Percentiles rank a stretch among this genome's conserved stretches.
phyloP scores from a whole-genome alignment of 2,797 vertebrate species.

The Bovichtus variegatus region DNA sequence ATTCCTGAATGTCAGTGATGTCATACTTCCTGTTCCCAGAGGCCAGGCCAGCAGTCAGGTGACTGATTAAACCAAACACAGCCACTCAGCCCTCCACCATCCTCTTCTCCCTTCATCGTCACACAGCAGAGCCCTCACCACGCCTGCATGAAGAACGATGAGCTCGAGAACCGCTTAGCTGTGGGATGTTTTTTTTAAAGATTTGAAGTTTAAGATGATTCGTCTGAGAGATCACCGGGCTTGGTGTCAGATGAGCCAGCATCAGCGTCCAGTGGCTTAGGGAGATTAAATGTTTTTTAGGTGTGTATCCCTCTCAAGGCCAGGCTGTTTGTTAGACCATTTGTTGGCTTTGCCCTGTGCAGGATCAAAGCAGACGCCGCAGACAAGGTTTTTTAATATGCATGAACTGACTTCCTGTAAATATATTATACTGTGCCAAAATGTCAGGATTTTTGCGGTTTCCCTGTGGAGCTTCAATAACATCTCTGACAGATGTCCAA shows the following conservation, averaged over 20 bases:
- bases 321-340: constrained; percentile 59
- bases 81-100: constrained; percentile 32
- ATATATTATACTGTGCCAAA: constrained; percentile 63
- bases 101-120: neutral
- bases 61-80: constrained; percentile 71
- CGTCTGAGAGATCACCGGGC: constrained; percentile 21
- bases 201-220: constrained; percentile 64
- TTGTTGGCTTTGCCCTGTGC: constrained; percentile 54
- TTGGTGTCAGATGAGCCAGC: constrained; percentile 62
- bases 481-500: constrained; percentile 69
- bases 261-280: constrained; percentile 59
- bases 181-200: constrained; percentile 48
- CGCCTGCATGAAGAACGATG: constrained; percentile 29
- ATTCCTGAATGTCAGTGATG: constrained; percentile 85
- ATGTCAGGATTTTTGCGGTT: constrained; percentile 49
- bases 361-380: constrained; percentile 50
- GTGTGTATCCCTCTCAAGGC: constrained; percentile 60
- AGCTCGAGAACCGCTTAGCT: constrained; percentile 46
- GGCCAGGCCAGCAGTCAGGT: constrained; percentile 73
- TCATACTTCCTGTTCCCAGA: constrained; percentile 84
- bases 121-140: constrained; percentile 25
- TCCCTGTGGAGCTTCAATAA: constrained; percentile 44
- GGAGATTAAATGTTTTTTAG: constrained; percentile 74
- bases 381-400: constrained; percentile 58
- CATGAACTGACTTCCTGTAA: constrained; percentile 57